Evolutionary conservation across 2,888 invertebrate genomes (phyloP), one percentile per base, ranked within the genome.

Genomic region (Plebejus argus): DNA sequence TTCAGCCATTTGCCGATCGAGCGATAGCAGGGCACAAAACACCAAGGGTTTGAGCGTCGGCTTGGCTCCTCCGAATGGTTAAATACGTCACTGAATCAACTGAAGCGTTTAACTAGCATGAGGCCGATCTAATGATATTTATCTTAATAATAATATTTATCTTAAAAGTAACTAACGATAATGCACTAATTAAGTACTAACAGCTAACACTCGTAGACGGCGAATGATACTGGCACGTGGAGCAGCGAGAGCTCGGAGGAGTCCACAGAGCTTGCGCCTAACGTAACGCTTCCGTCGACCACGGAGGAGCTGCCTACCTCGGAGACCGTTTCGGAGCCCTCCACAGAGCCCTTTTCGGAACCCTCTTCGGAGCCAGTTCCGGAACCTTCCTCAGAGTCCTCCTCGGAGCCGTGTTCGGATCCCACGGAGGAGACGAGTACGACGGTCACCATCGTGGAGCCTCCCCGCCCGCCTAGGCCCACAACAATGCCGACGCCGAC

Each of bases 301-400:
- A 66, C 66, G 66, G 66, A 66, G 2, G 28, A 12, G 20, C 10
- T 12, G 61, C 23, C 61, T 20, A 58, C 70, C n/a, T 35, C 77
- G 20, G 77, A 76, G 80, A 80, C 82, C 1, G 81, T 81, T 5
- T 39, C 78, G 1, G 35, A 35, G 6, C 72, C 72, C 12, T 53
- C 53, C 45, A 45, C 45, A 10, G 45, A 45, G 45, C 45, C 35
- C 35, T 6, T 35, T 35, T 35, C 35, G 35, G 35, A 35, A 15
- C n/a, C 56, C 56, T n/a, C 66, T 18, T 39, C 77, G n/a, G 77
- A 76, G 79, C 80, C 82, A 0, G 80, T 80, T 5, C 33, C 78
- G 1, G 35, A 35, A 5, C 72, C 72, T 8, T 8, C 8, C 8
- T 20, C 10, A 8, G 56, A n/a, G 58, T 20, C 58, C 20, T 20